Evolutionary conservation across 2,888 invertebrate species (phyloP).

Genomic region (Drosophila mayaguana): DNA sequence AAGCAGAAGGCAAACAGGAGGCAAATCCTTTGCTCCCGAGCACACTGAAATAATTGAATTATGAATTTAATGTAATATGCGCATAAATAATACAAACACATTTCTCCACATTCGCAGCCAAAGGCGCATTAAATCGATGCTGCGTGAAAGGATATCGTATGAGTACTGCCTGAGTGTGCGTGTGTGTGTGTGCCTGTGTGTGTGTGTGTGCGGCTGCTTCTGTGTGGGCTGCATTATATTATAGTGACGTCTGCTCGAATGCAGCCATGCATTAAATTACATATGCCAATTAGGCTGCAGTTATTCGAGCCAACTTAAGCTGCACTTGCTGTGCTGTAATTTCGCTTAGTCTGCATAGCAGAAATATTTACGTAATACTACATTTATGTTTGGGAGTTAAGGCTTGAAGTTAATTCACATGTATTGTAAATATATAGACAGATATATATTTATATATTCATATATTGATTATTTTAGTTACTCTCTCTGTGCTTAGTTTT

Average conservation of each 20-base stretch:
- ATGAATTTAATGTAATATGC: constrained; percentile 59
- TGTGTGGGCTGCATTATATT: neutral
- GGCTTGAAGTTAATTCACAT: neutral
- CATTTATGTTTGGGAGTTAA: neutral
- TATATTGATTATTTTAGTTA: neutral
- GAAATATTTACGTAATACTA: neutral
- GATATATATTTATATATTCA: neutral
- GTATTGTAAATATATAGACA: neutral
- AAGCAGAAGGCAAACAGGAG: constrained; percentile 1
- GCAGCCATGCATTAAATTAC: constrained; percentile 40
- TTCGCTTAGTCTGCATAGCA: neutral
- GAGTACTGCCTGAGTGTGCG: too few relatives aligned
- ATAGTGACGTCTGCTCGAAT: constrained; percentile 21
- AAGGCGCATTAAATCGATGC: constrained; percentile 14
- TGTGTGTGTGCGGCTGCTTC: neutral
- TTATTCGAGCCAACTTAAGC: constrained; percentile 22
- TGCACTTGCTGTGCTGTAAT: constrained; percentile 4
- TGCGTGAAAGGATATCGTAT: neutral
- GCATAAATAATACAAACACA: constrained; percentile 58
- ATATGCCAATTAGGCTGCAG: constrained; percentile 41
- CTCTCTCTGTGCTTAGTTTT: neutral
- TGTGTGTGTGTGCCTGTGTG: neutral
- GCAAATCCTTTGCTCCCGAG: constrained; percentile 7
- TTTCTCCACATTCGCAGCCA: constrained; percentile 8
- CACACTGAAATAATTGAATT: constrained; percentile 60